Evolutionary conservation across 2,888 invertebrate species (phyloP), one percentile per base, ranked within the genome.

Genomic region (Ochropacha duplaris): DNA sequence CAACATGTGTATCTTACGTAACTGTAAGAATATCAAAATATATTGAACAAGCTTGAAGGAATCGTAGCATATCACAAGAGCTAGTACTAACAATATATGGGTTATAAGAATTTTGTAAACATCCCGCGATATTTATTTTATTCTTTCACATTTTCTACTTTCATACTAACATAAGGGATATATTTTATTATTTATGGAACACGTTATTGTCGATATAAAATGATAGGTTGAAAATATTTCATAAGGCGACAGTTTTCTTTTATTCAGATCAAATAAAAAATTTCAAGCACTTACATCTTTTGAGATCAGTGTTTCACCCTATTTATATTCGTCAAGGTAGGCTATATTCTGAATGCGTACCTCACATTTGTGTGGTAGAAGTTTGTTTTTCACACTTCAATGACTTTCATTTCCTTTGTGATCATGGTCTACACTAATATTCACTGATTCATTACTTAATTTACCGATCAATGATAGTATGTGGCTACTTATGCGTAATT

Each of bases 211-310:
- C 16, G 39, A 19, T 19, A 44, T 44, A 44, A 19, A 44, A 44
- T 44, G 44, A 44, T 44, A 19, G 0, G 44, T 14, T 39, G 1
- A 5, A 39, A 19, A 44, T 44, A 9, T 44, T n/a, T 44, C 19
- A 44, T n/a, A 44, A 57, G 39, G 54, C 59, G 60, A 26, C 49
- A 57, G 16, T 19, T 44, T 19, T 31, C 12, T 31, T 31, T 31
- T 31, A 31, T 31, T 19, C 6, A 19, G 36, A 36, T n/a, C 14
- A 36, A 5, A 36, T n/a, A 34, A 14, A 1, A 24, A 4, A 24
- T 36, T n/a, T 36, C n/a, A 14, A 36, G 36, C 14, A 36, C 12
- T 12, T 34, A 14, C 12, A 14, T 14, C 2, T 36, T 36, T 5
- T 36, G n/a, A n/a, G 5, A 36, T 36, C 2, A n/a, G n/a, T n/a